These are phyloP conservation scores for Caerostris darwini DNA, from an alignment of 1,140 invertebrate genomes.

Conservation along the genomic window DNA sequence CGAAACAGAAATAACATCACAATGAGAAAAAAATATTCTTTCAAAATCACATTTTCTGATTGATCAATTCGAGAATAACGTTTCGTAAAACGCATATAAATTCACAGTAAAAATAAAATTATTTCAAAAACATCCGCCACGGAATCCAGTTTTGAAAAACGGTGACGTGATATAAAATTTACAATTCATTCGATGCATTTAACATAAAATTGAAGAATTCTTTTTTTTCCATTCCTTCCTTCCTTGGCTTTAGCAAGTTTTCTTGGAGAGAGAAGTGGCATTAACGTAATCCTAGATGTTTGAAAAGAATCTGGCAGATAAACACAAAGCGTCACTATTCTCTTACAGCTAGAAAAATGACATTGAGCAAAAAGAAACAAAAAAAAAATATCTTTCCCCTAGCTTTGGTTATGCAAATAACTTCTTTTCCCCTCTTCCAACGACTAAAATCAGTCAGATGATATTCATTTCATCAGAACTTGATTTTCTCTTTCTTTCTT, in stretches of 20 bases:
- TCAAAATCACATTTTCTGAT: background rate
- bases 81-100: background rate
- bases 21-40: background rate
- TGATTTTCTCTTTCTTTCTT: background rate
- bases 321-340: background rate
- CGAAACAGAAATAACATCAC: background rate
- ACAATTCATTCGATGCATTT: background rate
- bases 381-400: background rate
- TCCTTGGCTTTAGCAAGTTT: background rate
- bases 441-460: background rate
- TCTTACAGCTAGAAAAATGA: background rate
- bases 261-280: background rate
- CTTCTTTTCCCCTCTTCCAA: background rate
- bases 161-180: background rate
- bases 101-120: background rate
- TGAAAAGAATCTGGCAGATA: background rate
- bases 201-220: background rate
- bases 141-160: background rate
- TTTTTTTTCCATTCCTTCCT: no score
- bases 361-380: background rate
- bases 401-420: background rate
- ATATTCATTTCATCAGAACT: background rate
- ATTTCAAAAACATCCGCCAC: background rate
- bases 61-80: background rate
- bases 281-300: background rate